Conservation (phyloP, 2,113 vertebrate species). For the Sigmodon hispidus region DNA sequence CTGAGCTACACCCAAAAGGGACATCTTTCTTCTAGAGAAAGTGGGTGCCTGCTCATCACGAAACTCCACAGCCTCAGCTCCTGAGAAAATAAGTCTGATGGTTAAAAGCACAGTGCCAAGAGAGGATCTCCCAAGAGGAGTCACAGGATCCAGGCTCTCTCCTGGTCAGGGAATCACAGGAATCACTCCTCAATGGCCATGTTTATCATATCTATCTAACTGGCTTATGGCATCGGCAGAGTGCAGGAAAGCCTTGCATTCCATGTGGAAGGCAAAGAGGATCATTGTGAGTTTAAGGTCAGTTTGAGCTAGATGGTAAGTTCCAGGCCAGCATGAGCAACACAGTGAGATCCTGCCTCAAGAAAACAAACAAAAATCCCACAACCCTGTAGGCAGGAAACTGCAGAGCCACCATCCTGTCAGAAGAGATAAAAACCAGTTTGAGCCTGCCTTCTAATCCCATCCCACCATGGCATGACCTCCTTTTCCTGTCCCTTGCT, state of each 20-base stretch:
- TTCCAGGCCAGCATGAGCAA: background rate
- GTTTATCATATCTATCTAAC: background rate
- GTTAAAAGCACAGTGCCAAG: conserved; percentile 12
- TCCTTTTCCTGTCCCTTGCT: background rate
- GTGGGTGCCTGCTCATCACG: background rate
- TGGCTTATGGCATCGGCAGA: background rate
- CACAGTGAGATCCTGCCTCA: background rate
- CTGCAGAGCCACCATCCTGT: background rate
- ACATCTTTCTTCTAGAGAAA: background rate
- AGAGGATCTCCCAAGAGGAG: conserved; percentile 8
- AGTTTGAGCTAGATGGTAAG: background rate
- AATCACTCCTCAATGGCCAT: background rate
- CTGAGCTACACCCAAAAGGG: background rate
- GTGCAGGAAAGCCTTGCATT: background rate
- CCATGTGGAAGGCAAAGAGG: background rate
- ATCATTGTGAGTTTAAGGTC: background rate
- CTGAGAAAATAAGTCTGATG: background rate
- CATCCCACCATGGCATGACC: background rate
- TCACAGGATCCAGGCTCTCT: conserved; percentile 1
- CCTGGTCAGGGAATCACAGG: conserved; percentile 21
- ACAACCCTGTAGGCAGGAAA: background rate
- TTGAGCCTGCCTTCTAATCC: background rate
- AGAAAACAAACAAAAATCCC: background rate
- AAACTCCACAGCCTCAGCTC: background rate
- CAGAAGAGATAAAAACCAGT: background rate